phyloP scores from a whole-genome alignment of 92 coral and sea anemone species.

The Palythoa heliodiscus region DNA sequence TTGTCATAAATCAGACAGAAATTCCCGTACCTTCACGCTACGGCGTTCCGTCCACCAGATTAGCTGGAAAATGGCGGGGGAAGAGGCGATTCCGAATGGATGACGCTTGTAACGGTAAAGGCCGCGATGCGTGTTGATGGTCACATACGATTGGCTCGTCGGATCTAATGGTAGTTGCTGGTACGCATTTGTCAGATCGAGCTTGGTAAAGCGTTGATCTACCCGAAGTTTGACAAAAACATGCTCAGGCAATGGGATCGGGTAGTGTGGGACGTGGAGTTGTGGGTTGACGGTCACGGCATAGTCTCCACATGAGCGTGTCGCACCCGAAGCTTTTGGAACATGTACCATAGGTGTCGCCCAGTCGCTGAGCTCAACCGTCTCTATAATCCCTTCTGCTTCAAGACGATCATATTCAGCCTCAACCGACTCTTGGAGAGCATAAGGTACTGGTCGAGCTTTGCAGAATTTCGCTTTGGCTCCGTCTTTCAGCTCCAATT shows the following conservation, averaged over 20 bases:
- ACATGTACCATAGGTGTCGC: constrained; percentile 47
- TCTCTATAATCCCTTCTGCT: constrained; percentile 52
- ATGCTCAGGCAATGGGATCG: too few species aligned
- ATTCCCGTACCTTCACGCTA: too few species aligned
- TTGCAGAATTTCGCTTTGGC: constrained; percentile 59
- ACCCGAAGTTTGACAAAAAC: background rate
- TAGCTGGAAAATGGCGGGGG: constrained; percentile 23
- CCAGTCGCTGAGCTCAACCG: constrained; percentile 47
- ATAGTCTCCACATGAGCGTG: constrained; percentile 55
- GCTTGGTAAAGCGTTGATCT: constrained; percentile 24
- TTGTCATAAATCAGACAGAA: too few species aligned
- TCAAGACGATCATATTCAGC: constrained; percentile 66
- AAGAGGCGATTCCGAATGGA: constrained; percentile 26
- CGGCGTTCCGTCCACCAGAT: too few species aligned
- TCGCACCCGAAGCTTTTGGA: constrained; percentile 45
- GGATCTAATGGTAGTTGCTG: constrained; percentile 43
- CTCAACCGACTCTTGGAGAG: constrained; percentile 52
- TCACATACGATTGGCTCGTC: constrained; percentile 22
- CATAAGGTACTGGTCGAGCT: constrained; percentile 64
- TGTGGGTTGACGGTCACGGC: background rate
- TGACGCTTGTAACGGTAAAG: constrained; percentile 39
- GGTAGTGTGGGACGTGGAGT: background rate
- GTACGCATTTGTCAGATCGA: constrained; percentile 21
- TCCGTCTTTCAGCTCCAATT: constrained; percentile 50
- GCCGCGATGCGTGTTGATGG: constrained; percentile 48